Base-by-base conservation (phyloP, 2,113 vertebrate genomes). In the Theristicus caerulescens region DNA sequence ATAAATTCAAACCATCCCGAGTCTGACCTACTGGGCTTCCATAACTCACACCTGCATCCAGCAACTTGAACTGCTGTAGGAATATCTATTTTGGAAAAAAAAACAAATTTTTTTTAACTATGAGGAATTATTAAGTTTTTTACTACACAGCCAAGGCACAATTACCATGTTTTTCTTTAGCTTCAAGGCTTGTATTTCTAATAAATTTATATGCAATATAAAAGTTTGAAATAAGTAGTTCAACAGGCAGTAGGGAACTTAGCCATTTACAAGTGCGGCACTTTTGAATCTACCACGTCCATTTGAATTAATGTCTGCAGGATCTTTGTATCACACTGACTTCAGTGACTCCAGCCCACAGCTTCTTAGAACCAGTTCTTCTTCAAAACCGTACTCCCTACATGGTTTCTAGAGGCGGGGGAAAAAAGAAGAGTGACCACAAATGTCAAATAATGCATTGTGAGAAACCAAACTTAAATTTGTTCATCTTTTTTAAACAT, bases 1-100 rank as follows among this genome's bases (percentile, higher is more conserved):
- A 13, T 36, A 69, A 51, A 49, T 51, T 80, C 54, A 83, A 69
- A 40, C 40, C 29, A 52, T 4, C 22, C 25, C 10, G 16, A 52
- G 17, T 42, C 29, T 40, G 47, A 54, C 34, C 9, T 51, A 14
- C 32, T 52, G 36, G 22, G 20, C 36, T 66, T 57, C 55, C 10
- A 17, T n/a, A 74, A 42, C 32, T 67, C 17, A 9, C 34, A 38
- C 5, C 8, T 20, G 9, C 11, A 61, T 57, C 44, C 65, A 82
- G 12, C 14, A 73, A 46, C 13, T 64, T 0, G 0, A 10, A 46
- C 7, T 65, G 6, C 6, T 65, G 6, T 19, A 73, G 16, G 44
- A 47, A 47, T 8, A 2, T 47, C 34, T 32, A 11, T 31, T 92
- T 74, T 20, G 13, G 47, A 79, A 46, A 34, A 85, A 46, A 34